Percentiles rank a stretch among this genome's conserved stretches.
These are phyloP conservation scores for Spilosoma lubricipeda DNA, from an alignment of 2,888 invertebrate species.

Conservation along the genomic window DNA sequence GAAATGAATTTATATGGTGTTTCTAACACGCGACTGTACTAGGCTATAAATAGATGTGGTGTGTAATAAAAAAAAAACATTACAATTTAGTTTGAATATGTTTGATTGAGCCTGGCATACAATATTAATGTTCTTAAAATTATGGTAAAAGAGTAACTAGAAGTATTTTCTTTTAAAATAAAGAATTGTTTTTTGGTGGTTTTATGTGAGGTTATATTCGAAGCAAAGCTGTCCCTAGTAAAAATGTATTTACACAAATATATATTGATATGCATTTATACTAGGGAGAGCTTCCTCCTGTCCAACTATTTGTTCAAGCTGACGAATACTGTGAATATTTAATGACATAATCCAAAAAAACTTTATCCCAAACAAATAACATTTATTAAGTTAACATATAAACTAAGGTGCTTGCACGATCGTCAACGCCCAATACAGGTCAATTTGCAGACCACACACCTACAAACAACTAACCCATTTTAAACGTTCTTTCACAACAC, in stretches of 20 bases:
- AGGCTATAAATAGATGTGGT: background rate
- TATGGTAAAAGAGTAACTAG: too few species aligned
- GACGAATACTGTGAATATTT: background rate
- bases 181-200: too few species aligned
- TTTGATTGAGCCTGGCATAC: too few species aligned
- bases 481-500: slow-evolving; percentile 8
- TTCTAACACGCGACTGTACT: slow-evolving; percentile 20
- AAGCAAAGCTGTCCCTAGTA: too few species aligned
- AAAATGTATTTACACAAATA: too few species aligned
- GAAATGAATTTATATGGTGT: slow-evolving; percentile 9
- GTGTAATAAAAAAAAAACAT: background rate
- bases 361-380: background rate
- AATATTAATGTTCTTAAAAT: too few species aligned
- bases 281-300: too few species aligned
- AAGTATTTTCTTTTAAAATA: too few species aligned
- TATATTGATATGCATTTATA: too few species aligned
- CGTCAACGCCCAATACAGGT: background rate
- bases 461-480: slow-evolving; percentile 10
- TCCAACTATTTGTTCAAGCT: background rate
- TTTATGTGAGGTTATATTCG: too few species aligned
- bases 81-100: background rate
- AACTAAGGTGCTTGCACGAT: background rate
- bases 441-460: slow-evolving; percentile 10
- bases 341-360: background rate
- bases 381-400: background rate